Base-by-base conservation (phyloP, 2,888 invertebrate genomes). In the Panzeria rudis region DNA sequence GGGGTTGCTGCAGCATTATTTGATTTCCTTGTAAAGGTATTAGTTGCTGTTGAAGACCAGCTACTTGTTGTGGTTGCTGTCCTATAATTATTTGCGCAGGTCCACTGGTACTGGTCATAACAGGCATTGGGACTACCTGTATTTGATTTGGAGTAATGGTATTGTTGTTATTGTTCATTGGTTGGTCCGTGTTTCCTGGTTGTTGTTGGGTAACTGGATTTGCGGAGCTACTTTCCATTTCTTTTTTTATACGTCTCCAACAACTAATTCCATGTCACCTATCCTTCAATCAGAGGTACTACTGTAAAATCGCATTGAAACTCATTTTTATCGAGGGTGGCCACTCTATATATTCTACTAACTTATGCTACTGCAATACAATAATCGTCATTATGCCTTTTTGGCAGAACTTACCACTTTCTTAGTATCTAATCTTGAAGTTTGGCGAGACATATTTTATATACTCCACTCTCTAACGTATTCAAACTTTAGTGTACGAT, bases 241-340 rank as follows among this genome's bases (percentile, higher is more conserved):
- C 80, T 78, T 88, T 87, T 87, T 32, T 82, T 61, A 25, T 38
- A 3, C 9, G 44, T 35, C 11, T 41, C 41, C 20, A 29, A 29
- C 29, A 61, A n/a, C 72, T 76, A 87, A 87, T 38, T 38, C 8
- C 87, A 87, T 85, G 6, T 86, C 86, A 78, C 81, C 85, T 66
- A 38, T 84, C 78, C 82, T 87, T 86, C 87, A 82, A 84, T 83
- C 73, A 77, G 13, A 50, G 76, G 88, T 87, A 87, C 90, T 90
- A 92, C 92, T 92, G 92, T 88, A 92, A 92, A 92, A 92, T 91
- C 91, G 91, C 92, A 92, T 90, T 89, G 90, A 90, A 89, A 90
- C 92, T 76, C 61, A 23, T 47, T 47, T 84, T 91, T 89, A 90
- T 88, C 88, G 91, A 92, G 88, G 88, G 87, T 90, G 91, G 89